A percentile compares a stretch with the other conserved stretches of the same genome.
phyloP scores from a whole-genome alignment of 2,113 vertebrate species.

The Oxygymnocypris stewartii region DNA sequence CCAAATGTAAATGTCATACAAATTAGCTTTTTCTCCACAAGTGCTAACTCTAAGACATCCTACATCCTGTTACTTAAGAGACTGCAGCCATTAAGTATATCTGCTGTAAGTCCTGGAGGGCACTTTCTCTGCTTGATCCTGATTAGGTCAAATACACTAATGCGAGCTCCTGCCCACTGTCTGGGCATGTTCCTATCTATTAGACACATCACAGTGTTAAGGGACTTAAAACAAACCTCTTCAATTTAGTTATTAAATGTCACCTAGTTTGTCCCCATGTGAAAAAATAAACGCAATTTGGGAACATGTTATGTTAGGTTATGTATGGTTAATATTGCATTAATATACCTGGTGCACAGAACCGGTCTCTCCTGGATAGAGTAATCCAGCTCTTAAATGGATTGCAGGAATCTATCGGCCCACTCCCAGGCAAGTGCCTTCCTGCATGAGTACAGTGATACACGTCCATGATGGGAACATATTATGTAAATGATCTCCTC shows the following conservation, averaged over 20 bases:
- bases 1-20: constrained; percentile 15
- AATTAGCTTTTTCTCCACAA: neutral
- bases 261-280: neutral
- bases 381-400: constrained; percentile 63
- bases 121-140: constrained; percentile 33
- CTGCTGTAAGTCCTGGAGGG: constrained; percentile 22
- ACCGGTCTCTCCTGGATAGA: constrained; percentile 40
- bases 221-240: constrained; percentile 13
- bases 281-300: neutral
- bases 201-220: neutral
- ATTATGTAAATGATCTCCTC: neutral
- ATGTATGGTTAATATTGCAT: constrained; percentile 1
- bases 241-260: constrained; percentile 14
- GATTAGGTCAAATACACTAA: constrained; percentile 42
- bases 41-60: neutral
- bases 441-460: constrained; percentile 49
- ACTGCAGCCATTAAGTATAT: constrained; percentile 12
- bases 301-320: constrained; percentile 3
- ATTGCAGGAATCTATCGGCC: constrained; percentile 63
- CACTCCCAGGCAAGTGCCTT: constrained; percentile 61
- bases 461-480: constrained; percentile 13
- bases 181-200: constrained; percentile 11
- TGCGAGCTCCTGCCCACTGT: constrained; percentile 24
- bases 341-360: constrained; percentile 34
- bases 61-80: constrained; percentile 41